A percentile compares a stretch with the other conserved stretches of the same genome.
Evolutionary conservation across 2,797 vertebrate genomes (phyloP).

Genomic region (Stomatorhinus walkeri): DNA sequence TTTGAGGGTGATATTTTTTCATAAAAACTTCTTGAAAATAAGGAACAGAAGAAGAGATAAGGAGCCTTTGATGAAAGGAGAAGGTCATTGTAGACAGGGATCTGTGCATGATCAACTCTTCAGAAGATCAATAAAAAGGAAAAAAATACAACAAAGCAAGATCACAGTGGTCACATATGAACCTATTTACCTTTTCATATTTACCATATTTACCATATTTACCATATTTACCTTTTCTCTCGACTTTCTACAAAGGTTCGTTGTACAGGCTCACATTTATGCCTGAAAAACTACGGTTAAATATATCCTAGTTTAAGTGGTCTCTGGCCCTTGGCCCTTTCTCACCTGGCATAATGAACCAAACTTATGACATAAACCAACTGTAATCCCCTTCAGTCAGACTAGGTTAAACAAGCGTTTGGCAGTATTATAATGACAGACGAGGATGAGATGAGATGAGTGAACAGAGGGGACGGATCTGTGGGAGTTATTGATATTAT

Average conservation of each 20-base stretch:
- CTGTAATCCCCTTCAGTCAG: neutral
- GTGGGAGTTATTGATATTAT: conserved; percentile 15
- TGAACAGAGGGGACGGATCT: conserved; percentile 1
- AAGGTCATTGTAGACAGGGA: neutral
- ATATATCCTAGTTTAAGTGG: neutral
- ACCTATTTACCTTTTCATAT: neutral
- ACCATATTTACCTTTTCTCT: neutral
- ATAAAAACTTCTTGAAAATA: neutral
- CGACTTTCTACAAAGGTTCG: neutral
- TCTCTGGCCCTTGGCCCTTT: neutral
- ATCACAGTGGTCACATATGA: neutral
- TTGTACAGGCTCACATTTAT: neutral
- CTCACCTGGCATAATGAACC: neutral
- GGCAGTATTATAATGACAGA: conserved; percentile 3
- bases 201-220: too few species aligned
- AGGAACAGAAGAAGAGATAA: neutral
- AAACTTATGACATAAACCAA: neutral
- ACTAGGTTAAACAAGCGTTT: neutral
- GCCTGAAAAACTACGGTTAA: neutral
- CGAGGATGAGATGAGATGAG: neutral
- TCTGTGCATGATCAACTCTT: neutral
- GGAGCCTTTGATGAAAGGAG: neutral
- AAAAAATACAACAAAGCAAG: neutral
- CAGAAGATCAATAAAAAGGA: neutral
- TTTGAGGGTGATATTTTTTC: neutral